Percentiles rank a stretch among this genome's conserved stretches.
phyloP scores from a whole-genome alignment of 2,888 invertebrate genomes.

The Agonopterix arenella region DNA sequence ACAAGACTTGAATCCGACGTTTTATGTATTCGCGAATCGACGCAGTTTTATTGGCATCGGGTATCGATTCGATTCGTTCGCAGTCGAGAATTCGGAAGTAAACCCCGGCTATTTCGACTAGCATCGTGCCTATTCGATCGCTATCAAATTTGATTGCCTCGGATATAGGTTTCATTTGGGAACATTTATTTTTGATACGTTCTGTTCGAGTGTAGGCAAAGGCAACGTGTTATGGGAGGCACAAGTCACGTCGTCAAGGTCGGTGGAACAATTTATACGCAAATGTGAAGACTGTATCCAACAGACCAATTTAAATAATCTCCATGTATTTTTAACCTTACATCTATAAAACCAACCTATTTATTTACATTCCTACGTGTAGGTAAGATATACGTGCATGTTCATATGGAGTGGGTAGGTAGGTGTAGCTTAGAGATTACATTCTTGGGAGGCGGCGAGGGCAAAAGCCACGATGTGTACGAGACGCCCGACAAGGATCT shows the following conservation, averaged over 20 bases:
- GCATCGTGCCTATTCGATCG: slow-evolving; percentile 57
- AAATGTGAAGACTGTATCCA: too few relatives aligned
- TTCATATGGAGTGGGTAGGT: background rate
- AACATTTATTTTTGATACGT: slow-evolving; percentile 35
- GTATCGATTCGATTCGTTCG: slow-evolving; percentile 62
- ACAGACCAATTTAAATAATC: too few relatives aligned
- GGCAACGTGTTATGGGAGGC: too few relatives aligned
- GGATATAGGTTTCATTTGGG: slow-evolving; percentile 49
- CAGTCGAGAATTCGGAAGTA: slow-evolving; percentile 65
- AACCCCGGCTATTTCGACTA: slow-evolving; percentile 55
- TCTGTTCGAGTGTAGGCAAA: too few relatives aligned
- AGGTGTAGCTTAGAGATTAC: slow-evolving; percentile 32
- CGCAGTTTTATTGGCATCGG: slow-evolving; percentile 71
- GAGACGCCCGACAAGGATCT: slow-evolving; percentile 56
- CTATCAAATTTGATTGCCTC: slow-evolving; percentile 62
- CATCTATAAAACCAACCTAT: too few relatives aligned
- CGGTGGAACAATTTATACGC: too few relatives aligned
- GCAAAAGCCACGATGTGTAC: slow-evolving; percentile 34
- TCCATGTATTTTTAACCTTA: too few relatives aligned
- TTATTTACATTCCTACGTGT: too few relatives aligned
- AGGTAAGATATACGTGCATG: too few relatives aligned
- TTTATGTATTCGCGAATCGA: slow-evolving; percentile 75
- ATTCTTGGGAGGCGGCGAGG: slow-evolving; percentile 33
- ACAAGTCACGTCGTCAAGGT: too few relatives aligned
- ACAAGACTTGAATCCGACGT: slow-evolving; percentile 66